Evolutionary conservation across 2,113 vertebrate species (phyloP), one percentile per base, ranked within the genome.

Genomic region (Brachirus orientalis): DNA sequence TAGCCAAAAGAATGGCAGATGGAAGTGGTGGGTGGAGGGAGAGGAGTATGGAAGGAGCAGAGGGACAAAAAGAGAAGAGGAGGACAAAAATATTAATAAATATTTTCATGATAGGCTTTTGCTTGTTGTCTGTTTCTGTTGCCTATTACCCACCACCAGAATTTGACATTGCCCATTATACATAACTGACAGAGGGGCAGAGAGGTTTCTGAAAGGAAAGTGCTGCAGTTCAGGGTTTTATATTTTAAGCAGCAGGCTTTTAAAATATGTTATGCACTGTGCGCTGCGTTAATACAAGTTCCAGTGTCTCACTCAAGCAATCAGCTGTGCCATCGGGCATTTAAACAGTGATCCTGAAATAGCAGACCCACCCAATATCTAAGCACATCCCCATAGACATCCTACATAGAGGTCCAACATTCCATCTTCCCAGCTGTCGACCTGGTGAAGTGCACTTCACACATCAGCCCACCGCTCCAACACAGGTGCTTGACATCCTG

Each of bases 401-500:
- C 84, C 76, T 63, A 75, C 89, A 80, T 54, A 64, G 75, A 63
- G 62, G 71, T 70, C 75, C 76, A 62, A 71, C 79, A 89, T 84
- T 70, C 75, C 78, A 72, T 74, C 80, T 85, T 72, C 69, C 66
- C 78, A 71, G 72, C 77, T 86, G 87, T 85, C 76, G 72, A 86
- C 78, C 83, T 33, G 70, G 72, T 65, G 80, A 79, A 85, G 72
- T 62, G 78, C 72, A 75, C 84, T 84, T 86, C 86, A 84, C 84
- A 87, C 76, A 66, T 89, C 84, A 68, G 72, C 84, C 70, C 63
- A 46, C 70, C 12, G 58, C 82, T 80, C 71, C 76, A 77, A 41
- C 77, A 84, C 78, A 84, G 80, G 86, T 82, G 82, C 77, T 82
- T 80, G 75, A 89, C 85, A 89, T 86, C 82, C 86, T 38, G 69